These are phyloP conservation scores for Peromyscus leucopus DNA, from an alignment of 2,113 vertebrate species.

Conservation along the genomic window DNA sequence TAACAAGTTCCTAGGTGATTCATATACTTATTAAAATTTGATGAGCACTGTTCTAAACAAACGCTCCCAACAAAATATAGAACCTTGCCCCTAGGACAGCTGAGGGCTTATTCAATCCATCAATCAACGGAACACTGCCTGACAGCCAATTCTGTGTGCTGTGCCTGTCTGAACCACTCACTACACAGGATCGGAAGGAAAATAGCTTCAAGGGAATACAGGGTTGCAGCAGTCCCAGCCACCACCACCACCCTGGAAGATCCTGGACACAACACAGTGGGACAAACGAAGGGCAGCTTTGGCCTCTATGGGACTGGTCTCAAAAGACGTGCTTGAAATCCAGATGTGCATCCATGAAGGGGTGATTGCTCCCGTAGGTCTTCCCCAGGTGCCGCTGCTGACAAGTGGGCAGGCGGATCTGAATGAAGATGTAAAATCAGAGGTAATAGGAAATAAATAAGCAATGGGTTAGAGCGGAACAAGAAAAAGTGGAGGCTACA, in stretches of 20 bases:
- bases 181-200: not conserved
- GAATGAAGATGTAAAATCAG: not conserved
- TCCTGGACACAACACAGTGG: not conserved
- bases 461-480: slow-evolving; percentile 20
- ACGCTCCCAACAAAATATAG: not conserved
- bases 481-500: not conserved
- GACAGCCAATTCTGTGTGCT: not conserved
- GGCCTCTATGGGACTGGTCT: not conserved
- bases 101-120: not conserved
- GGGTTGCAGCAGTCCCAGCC: not conserved
- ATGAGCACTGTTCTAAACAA: not conserved
- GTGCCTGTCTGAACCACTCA: not conserved
- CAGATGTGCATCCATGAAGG: not conserved
- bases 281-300: not conserved
- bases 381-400: not conserved
- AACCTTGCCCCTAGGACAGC: not conserved
- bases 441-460: slow-evolving; percentile 58
- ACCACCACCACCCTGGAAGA: not conserved
- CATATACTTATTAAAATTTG: not conserved
- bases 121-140: slow-evolving; percentile 19
- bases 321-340: not conserved
- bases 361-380: not conserved
- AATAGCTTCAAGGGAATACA: not conserved
- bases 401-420: not conserved
- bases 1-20: slow-evolving; percentile 43